Evolutionary conservation across 2,888 invertebrate species (phyloP).

Genomic region (Phragmatobia fuliginosa): DNA sequence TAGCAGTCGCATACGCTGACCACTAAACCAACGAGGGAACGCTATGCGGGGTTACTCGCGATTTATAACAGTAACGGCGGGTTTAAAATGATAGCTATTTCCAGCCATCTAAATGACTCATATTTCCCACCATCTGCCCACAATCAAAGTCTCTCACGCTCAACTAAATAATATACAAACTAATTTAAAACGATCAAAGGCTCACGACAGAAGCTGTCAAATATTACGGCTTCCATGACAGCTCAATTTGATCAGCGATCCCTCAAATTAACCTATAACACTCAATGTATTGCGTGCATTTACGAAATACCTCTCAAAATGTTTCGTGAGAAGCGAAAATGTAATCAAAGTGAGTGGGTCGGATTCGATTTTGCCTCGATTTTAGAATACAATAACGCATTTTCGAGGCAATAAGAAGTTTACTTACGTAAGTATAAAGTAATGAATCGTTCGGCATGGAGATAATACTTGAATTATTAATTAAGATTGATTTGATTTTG

Average conservation of each 20-base stretch:
- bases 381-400: slow-evolving; percentile 22
- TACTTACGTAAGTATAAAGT: background rate
- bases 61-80: no score
- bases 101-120: background rate
- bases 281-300: slow-evolving; percentile 29
- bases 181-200: slow-evolving; percentile 17
- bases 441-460: background rate
- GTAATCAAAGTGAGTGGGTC: slow-evolving; percentile 30
- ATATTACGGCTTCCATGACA: slow-evolving; percentile 21
- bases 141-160: slow-evolving; percentile 20
- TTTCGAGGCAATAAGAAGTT: slow-evolving; percentile 6
- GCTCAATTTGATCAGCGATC: slow-evolving; percentile 27
- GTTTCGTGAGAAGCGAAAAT: slow-evolving; percentile 22
- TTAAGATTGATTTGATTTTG: background rate
- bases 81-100: background rate
- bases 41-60: no score
- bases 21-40: no score
- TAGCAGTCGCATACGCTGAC: no score
- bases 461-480: background rate
- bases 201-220: slow-evolving; percentile 36
- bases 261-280: slow-evolving; percentile 38
- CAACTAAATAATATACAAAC: slow-evolving; percentile 12
- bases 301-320: slow-evolving; percentile 28
- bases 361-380: slow-evolving; percentile 23
- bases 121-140: background rate